Evolutionary conservation across 1,140 invertebrate genomes (phyloP).

Genomic region (Drosophila sp.): DNA sequence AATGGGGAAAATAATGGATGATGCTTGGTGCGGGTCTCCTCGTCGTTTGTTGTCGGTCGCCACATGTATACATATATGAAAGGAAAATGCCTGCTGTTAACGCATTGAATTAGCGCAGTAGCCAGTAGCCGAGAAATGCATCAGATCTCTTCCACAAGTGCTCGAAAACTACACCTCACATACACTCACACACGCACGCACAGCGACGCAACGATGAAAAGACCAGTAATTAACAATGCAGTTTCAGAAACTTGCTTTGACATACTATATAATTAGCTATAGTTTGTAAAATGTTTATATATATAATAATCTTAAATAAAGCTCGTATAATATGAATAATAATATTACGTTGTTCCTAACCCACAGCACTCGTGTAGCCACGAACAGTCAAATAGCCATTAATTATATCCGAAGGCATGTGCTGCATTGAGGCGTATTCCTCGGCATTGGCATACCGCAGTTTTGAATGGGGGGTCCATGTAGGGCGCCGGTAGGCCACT

Average conservation of each 20-base stretch:
- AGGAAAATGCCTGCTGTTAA: no score
- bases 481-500: constrained; percentile 94
- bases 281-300: not conserved
- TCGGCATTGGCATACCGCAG: constrained; percentile 93
- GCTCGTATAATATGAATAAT: constrained; percentile 72
- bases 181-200: no score
- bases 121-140: not conserved
- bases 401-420: constrained; percentile 95
- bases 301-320: not conserved
- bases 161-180: no score
- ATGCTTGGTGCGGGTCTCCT: not conserved
- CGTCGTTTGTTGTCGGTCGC: not conserved
- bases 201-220: no score
- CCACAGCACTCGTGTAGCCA: constrained; percentile 93
- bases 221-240: no score
- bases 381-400: constrained; percentile 93
- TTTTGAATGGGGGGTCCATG: constrained; percentile 94
- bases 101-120: no score
- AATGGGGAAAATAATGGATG: not conserved
- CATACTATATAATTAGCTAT: no score
- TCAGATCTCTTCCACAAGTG: no score
- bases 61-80: no score
- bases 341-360: constrained; percentile 62
- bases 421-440: constrained; percentile 93
- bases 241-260: no score